phyloP scores from a whole-genome alignment of 2,888 invertebrate genomes.

The Cheilosia urbana region DNA sequence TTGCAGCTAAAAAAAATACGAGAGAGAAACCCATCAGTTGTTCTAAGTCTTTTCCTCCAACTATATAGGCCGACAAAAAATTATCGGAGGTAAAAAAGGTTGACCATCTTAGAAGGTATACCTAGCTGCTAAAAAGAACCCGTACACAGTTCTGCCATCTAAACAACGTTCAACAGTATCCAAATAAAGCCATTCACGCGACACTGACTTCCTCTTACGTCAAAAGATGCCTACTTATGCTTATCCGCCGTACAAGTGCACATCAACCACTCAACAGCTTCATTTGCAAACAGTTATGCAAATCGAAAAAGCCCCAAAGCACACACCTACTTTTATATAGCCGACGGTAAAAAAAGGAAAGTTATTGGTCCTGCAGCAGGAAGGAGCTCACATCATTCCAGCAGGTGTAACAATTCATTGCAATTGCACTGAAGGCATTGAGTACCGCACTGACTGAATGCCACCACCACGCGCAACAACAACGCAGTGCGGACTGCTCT shows the following conservation, averaged over 20 bases:
- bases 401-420: constrained; percentile 73
- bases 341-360: constrained; percentile 53
- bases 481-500: constrained; percentile 50
- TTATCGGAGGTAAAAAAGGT: too few relatives aligned
- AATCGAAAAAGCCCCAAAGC: constrained; percentile 36
- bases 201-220: constrained; percentile 2
- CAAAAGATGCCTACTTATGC: constrained; percentile 6
- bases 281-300: constrained; percentile 31
- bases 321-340: neutral
- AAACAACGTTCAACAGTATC: too few relatives aligned
- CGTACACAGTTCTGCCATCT: too few relatives aligned
- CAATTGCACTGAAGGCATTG: constrained; percentile 48
- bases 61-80: too few relatives aligned
- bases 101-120: too few relatives aligned
- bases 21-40: too few relatives aligned
- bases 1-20: too few relatives aligned
- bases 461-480: constrained; percentile 64
- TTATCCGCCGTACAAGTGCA: neutral
- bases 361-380: constrained; percentile 64
- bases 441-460: constrained; percentile 72
- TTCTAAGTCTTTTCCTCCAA: too few relatives aligned
- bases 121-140: too few relatives aligned
- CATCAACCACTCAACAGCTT: constrained; percentile 9
- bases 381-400: constrained; percentile 41
- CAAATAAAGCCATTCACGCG: neutral